Conservation (phyloP, 2,888 invertebrate species). For the Salticus scenicus region DNA sequence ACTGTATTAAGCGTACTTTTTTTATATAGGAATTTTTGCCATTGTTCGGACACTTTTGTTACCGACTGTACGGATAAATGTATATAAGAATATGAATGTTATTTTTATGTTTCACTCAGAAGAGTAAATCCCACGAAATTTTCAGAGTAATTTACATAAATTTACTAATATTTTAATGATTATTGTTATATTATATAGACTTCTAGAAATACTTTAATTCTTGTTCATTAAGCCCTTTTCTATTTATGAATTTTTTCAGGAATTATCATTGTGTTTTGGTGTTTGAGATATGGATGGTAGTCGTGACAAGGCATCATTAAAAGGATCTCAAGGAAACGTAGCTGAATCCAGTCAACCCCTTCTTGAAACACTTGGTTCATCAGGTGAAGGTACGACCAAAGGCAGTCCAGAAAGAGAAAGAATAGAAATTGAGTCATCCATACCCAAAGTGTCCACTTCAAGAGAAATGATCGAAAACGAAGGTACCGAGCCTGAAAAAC, state of each 20-base stretch:
- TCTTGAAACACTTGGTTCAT: constrained; percentile 70
- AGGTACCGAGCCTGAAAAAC: constrained; percentile 37
- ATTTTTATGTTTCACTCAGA: too few species aligned
- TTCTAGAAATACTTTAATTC: background rate
- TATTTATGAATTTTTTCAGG: background rate
- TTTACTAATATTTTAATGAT: too few species aligned
- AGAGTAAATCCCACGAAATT: too few species aligned
- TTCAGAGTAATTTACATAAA: too few species aligned
- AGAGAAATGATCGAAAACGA: constrained; percentile 68
- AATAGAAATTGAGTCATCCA: constrained; percentile 73
- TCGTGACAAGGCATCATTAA: constrained; percentile 71
- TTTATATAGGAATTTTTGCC: too few species aligned
- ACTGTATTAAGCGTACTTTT: too few species aligned
- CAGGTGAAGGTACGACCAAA: constrained; percentile 61
- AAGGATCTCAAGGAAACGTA: constrained; percentile 73
- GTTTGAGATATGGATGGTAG: constrained; percentile 44
- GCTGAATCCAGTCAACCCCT: constrained; percentile 73
- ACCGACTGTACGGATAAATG: too few species aligned
- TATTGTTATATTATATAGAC: too few species aligned
- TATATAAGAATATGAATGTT: too few species aligned
- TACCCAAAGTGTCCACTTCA: constrained; percentile 70
- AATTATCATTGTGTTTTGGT: background rate
- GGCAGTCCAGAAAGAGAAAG: constrained; percentile 72
- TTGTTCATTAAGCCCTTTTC: background rate
- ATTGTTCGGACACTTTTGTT: too few species aligned